phyloP scores from a whole-genome alignment of 2,113 vertebrate species.

The Halichoerus grypus region DNA sequence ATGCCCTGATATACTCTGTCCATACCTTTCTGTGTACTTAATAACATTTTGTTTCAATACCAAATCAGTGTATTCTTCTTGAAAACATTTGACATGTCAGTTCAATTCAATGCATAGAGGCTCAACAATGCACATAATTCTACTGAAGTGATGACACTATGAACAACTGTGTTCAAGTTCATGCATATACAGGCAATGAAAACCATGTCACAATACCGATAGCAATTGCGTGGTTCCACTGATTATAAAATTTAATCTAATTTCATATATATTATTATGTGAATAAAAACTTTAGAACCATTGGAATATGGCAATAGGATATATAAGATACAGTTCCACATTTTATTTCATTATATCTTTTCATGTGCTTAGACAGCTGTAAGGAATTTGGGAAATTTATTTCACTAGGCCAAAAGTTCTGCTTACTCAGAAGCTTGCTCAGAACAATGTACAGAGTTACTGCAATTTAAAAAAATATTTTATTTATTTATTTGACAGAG shows the following conservation, averaged over 20 bases:
- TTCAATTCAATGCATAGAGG: not conserved
- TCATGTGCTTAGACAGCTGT: not conserved
- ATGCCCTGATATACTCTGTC: not conserved
- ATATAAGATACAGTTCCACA: not conserved
- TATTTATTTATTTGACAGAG: too few relatives aligned
- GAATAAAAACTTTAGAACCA: not conserved
- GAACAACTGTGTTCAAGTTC: not conserved
- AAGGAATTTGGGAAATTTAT: slow-evolving; percentile 42
- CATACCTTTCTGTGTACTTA: not conserved
- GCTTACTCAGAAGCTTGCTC: not conserved
- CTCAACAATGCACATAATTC: not conserved
- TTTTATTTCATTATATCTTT: not conserved
- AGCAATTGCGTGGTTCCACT: not conserved
- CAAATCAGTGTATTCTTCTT: not conserved
- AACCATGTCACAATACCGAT: not conserved
- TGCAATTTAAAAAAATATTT: not conserved
- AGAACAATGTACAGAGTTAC: not conserved
- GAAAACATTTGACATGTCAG: not conserved
- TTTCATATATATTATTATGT: not conserved
- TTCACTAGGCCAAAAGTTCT: not conserved
- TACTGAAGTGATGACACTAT: not conserved
- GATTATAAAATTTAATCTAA: not conserved
- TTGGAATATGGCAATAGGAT: not conserved
- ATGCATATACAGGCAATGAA: not conserved
- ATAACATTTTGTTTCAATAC: not conserved